Conservation (phyloP, 2,113 vertebrate species). For the Mustela lutreola region DNA sequence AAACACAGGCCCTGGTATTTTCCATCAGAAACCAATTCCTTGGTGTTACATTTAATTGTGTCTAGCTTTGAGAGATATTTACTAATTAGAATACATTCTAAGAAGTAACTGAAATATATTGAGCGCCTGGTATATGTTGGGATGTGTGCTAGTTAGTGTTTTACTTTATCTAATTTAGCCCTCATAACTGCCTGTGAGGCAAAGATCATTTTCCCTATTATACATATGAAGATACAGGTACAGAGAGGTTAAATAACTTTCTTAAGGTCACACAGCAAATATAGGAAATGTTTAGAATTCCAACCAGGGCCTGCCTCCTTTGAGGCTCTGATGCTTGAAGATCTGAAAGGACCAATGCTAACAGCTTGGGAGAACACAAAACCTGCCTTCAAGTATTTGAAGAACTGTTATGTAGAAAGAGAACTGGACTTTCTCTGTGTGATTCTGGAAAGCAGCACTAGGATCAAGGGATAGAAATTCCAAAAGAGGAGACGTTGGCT, state of each 20-base stretch:
- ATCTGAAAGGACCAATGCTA: not conserved
- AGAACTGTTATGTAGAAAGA: constrained; percentile 7
- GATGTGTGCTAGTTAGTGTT: constrained; percentile 12
- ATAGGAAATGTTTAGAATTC: not conserved
- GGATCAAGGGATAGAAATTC: constrained; percentile 49
- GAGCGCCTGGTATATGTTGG: constrained; percentile 36
- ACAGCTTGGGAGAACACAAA: not conserved
- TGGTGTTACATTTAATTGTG: constrained; percentile 34
- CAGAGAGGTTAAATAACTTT: constrained; percentile 37
- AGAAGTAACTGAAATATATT: constrained; percentile 57
- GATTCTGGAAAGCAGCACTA: constrained; percentile 41
- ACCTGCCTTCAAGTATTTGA: constrained; percentile 32
- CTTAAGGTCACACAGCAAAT: constrained; percentile 56
- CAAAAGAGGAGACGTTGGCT: not conserved
- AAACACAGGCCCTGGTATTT: not conserved
- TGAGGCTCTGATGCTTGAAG: not conserved
- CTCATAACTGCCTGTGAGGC: not conserved
- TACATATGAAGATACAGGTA: constrained; percentile 47
- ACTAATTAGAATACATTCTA: constrained; percentile 19
- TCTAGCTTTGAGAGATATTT: constrained; percentile 46
- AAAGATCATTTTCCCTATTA: constrained; percentile 44
- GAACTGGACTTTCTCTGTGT: constrained; percentile 37
- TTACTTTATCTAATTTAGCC: constrained; percentile 57
- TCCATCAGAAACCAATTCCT: constrained; percentile 21
- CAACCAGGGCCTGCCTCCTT: not conserved